Percentiles rank a stretch among this genome's conserved stretches.
Evolutionary conservation across 2,113 vertebrate species (phyloP).

Genomic region (Scomber scombrus): DNA sequence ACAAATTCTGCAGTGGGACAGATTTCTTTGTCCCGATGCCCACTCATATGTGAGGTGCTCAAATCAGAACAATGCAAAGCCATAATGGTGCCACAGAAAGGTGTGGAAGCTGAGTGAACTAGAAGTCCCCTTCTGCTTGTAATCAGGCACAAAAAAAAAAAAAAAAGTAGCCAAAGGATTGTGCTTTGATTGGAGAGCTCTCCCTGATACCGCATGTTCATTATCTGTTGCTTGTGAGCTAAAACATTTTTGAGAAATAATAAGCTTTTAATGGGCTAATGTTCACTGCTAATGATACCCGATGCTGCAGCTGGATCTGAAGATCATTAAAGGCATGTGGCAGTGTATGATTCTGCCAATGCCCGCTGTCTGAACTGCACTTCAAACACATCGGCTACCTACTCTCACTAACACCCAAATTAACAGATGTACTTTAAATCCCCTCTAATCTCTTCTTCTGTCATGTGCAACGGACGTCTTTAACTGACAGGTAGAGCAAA

Average conservation of each 20-base stretch:
- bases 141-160: conserved; percentile 15
- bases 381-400: conserved; percentile 61
- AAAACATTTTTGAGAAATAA: conserved; percentile 59
- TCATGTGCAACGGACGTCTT: conserved; percentile 38
- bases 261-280: conserved; percentile 49
- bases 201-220: conserved; percentile 37
- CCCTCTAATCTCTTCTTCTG: conserved; percentile 67
- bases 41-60: conserved; percentile 63
- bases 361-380: conserved; percentile 68
- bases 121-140: conserved; percentile 51
- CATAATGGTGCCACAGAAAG: conserved; percentile 67
- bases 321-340: conserved; percentile 66
- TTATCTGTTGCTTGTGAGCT: conserved; percentile 51
- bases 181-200: conserved; percentile 28
- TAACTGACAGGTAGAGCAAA: conserved; percentile 48
- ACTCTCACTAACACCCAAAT: conserved; percentile 62
- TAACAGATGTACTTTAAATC: conserved; percentile 74
- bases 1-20: conserved; percentile 74
- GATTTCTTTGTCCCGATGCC: conserved; percentile 74
- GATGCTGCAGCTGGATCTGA: conserved; percentile 37
- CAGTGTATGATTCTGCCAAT: conserved; percentile 27
- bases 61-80: conserved; percentile 62
- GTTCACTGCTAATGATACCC: conserved; percentile 56
- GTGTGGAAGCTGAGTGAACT: conserved; percentile 62
- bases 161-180: conserved; percentile 33